phyloP scores from a whole-genome alignment of 1,140 invertebrate genomes.

The Anagrus nilaparvatae region DNA sequence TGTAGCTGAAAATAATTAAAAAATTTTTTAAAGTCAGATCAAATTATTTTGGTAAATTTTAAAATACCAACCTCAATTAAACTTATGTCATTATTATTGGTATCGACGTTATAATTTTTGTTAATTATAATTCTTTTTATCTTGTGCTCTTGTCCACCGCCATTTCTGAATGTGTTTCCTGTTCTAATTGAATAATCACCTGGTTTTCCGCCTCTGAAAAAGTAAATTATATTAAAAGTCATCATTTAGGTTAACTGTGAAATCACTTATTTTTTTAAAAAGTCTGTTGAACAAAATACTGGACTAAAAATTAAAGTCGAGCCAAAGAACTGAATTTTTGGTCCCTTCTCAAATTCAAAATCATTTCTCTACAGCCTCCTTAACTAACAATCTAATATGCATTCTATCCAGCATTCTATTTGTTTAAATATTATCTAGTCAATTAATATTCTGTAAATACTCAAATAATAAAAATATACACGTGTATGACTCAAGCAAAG shows the following conservation, averaged over 20 bases:
- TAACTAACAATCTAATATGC: too few relatives aligned
- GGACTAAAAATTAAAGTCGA: neutral
- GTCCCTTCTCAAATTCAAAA: neutral
- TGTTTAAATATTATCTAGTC: too few relatives aligned
- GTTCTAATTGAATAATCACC: constrained; percentile 3
- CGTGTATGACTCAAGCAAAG: too few relatives aligned
- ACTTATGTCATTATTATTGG: constrained; percentile 15
- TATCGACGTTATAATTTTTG: constrained; percentile 4
- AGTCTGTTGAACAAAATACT: neutral
- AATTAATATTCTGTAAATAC: too few relatives aligned
- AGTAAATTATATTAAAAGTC: neutral
- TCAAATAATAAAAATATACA: too few relatives aligned
- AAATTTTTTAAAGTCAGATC: neutral
- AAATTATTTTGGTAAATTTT: neutral
- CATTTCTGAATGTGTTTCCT: constrained; percentile 6
- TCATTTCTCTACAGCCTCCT: neutral
- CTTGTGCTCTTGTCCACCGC: constrained; percentile 8
- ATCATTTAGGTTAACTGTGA: neutral
- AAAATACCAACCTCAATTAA: constrained; percentile 12
- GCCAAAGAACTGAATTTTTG: neutral
- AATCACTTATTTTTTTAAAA: neutral
- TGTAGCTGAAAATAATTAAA: constrained; percentile 6
- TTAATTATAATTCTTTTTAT: constrained; percentile 10
- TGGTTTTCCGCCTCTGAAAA: constrained; percentile 5
- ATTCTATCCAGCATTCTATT: too few relatives aligned